These are phyloP conservation scores for Megalops cyprinoides DNA, from an alignment of 2,797 vertebrate species.

Conservation along the genomic window DNA sequence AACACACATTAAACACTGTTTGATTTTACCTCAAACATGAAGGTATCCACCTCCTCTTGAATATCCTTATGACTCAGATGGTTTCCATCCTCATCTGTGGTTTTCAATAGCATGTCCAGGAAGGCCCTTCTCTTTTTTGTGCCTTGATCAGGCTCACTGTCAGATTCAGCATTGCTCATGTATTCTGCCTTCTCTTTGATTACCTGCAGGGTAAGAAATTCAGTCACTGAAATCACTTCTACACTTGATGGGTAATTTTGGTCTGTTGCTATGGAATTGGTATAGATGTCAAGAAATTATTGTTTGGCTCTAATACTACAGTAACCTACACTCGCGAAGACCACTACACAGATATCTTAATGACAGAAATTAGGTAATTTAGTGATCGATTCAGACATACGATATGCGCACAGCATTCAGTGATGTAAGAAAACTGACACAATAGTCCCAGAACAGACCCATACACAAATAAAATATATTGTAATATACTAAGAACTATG, in stretches of 20 bases:
- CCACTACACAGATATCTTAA: too few species aligned
- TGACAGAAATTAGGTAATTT: too few species aligned
- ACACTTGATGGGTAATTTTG: background rate
- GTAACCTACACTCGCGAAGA: too few species aligned
- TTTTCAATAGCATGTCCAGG: conserved; percentile 78
- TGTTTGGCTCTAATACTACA: background rate
- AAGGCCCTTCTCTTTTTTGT: conserved; percentile 71
- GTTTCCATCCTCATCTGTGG: conserved; percentile 75
- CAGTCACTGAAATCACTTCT: background rate
- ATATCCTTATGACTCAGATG: conserved; percentile 71
- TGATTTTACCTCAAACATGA: conserved; percentile 84
- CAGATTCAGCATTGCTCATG: conserved; percentile 20
- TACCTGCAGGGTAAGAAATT: conserved; percentile 62
- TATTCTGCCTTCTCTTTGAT: conserved; percentile 66
- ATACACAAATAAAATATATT: too few species aligned
- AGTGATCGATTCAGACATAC: too few species aligned
- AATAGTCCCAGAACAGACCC: too few species aligned
- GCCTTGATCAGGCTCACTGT: conserved; percentile 31
- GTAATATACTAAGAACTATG: too few species aligned
- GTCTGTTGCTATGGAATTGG: background rate
- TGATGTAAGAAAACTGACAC: too few species aligned
- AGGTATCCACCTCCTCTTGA: conserved; percentile 85
- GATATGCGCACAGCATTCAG: too few species aligned
- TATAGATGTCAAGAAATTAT: background rate
- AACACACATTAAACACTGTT: background rate